phyloP scores from a whole-genome alignment of 2,113 vertebrate species.

The Rhabdomys dilectus region DNA sequence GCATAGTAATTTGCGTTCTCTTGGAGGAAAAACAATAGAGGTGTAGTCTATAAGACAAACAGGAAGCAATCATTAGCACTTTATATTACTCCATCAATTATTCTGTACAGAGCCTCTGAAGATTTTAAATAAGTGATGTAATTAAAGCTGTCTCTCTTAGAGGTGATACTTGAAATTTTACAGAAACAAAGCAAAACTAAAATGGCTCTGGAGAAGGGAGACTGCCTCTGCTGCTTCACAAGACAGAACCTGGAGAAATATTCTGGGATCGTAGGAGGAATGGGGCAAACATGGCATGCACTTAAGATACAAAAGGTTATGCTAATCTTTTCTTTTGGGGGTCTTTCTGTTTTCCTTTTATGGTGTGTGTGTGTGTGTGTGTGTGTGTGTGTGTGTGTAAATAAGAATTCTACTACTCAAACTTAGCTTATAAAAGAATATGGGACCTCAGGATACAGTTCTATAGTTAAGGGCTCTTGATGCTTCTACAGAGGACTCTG shows the following conservation, averaged over 20 bases:
- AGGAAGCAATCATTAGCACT: not conserved
- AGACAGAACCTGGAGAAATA: rapidly evolving
- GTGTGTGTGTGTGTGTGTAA: not conserved
- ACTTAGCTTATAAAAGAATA: not conserved
- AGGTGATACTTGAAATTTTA: not conserved
- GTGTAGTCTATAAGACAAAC: not conserved
- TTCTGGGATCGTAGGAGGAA: not conserved
- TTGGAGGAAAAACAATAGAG: not conserved
- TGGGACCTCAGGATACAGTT: rapidly evolving
- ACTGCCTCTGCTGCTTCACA: not conserved
- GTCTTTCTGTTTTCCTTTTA: not conserved
- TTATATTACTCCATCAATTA: not conserved
- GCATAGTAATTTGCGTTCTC: not conserved
- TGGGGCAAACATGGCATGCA: not conserved
- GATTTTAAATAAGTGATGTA: not conserved
- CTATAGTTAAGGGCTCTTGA: not conserved
- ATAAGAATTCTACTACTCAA: not conserved
- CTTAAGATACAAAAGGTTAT: not conserved
- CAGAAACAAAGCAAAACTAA: not conserved
- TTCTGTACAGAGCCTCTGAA: not conserved
- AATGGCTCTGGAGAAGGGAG: rapidly evolving
- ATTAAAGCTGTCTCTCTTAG: not conserved
- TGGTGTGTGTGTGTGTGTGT: not conserved
- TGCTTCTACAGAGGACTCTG: not conserved
- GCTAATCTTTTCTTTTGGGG: too few species aligned